Evolutionary conservation across 2,888 invertebrate species (phyloP), one percentile per base, ranked within the genome.

Genomic region (Pristionchus exspectatus): DNA sequence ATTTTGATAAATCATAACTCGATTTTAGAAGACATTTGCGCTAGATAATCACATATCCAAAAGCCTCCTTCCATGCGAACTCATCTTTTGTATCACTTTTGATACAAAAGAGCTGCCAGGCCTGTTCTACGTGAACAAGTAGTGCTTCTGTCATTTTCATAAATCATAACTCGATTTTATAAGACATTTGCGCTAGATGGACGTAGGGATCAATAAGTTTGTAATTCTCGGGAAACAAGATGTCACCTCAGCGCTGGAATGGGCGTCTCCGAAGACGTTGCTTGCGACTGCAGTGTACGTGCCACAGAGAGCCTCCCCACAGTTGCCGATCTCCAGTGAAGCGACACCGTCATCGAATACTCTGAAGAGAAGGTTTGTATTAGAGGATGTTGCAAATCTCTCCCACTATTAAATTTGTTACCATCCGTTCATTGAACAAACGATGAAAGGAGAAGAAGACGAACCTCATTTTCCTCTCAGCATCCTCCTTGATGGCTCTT

Each of bases 251-350:
- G 93, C 93, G n/a, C 93, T 92, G n/a, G 92, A 92, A 87, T 94
- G 94, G 33, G 91, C 93, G 83, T 93, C 93, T 33, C 94, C 94
- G 89, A 92, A 93, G 66, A 92, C 90, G 89, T 95, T 95, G 18
- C 91, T 92, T 27, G 94, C 94, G 18, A 94, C 92, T 14, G 93
- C 94, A 12, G 94, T 95, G 92, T 94, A 94, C 1, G 93, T 93
- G 44, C 95, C 95, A 87, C 92, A 92, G n/a, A 72, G 87, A 33
- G 92, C 91, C 33, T 92, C 91, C 21, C 90, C 91, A 87, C 94
- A 93, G 50, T 91, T 90, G 59, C 88, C 91, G 87, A 95, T 93
- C 87, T 92, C 92, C 63, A 95, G 90, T 9, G 91, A 91, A 38
- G 92, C 92, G 10, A 92, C 90, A 87, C 92, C 93, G 90, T 93